phyloP scores from a whole-genome alignment of 2,113 vertebrate species.

The Pleuronectes platessa region DNA sequence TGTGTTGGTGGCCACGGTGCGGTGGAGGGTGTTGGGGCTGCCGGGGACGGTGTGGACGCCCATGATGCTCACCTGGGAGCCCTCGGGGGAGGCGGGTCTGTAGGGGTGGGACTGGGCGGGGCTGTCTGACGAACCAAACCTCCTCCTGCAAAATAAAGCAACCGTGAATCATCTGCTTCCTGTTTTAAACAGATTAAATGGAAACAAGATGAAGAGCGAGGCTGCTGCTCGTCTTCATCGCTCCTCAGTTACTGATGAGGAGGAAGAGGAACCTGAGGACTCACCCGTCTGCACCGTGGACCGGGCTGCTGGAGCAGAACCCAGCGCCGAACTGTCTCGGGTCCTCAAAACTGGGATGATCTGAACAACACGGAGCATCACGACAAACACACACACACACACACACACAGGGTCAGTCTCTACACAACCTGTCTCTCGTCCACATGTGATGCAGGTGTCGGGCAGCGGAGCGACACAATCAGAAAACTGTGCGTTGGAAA shows the following conservation, averaged over 20 bases:
- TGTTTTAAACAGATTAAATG: neutral
- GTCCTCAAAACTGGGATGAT: conserved; percentile 54
- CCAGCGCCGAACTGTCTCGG: conserved; percentile 77
- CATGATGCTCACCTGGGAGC: conserved; percentile 83
- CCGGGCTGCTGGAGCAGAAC: conserved; percentile 87
- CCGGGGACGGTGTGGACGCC: conserved; percentile 86
- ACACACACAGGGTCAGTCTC: neutral
- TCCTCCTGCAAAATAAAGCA: conserved; percentile 70
- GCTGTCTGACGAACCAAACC: conserved; percentile 74
- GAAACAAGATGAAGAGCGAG: no score
- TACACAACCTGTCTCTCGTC: neutral
- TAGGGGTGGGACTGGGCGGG: conserved; percentile 61
- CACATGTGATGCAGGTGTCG: conserved; percentile 2
- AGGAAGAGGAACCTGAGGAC: conserved; percentile 4
- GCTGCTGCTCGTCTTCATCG: no score
- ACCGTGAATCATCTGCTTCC: neutral
- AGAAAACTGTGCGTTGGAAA: neutral
- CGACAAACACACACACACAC: neutral
- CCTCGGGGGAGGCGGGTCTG: conserved; percentile 78
- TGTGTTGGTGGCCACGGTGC: conserved; percentile 96
- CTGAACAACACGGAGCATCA: conserved; percentile 29
- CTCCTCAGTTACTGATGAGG: no score
- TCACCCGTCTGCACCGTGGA: conserved; percentile 89
- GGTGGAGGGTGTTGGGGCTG: conserved; percentile 93
- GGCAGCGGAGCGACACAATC: neutral